Evolutionary conservation across 2,797 vertebrate species (phyloP).

Genomic region (Clarias platycephalus): DNA sequence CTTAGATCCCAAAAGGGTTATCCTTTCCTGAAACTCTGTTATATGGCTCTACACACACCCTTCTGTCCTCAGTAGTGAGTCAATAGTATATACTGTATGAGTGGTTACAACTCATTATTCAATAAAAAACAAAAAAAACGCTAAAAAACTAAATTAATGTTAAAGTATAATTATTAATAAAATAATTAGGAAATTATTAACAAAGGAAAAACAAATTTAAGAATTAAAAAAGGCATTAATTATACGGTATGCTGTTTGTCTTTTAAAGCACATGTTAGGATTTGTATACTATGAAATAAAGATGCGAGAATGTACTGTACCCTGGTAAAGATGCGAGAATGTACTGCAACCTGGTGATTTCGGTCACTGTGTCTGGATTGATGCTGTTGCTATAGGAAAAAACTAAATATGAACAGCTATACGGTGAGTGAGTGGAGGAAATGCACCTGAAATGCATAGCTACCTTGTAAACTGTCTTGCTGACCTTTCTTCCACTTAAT

Average conservation of each 20-base stretch:
- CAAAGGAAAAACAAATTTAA: neutral
- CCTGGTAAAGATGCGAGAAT: neutral
- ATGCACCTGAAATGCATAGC: conserved; percentile 31
- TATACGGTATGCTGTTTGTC: neutral
- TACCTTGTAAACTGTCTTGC: conserved; percentile 12
- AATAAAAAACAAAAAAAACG: too few species aligned
- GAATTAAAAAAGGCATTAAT: neutral
- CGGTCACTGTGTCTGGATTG: neutral
- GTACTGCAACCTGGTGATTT: neutral
- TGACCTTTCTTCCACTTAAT: conserved; percentile 51
- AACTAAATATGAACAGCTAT: conserved; percentile 20
- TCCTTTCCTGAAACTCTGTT: too few species aligned
- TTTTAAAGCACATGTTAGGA: neutral
- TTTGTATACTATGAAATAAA: neutral
- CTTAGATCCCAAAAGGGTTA: neutral
- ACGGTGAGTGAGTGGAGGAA: neutral
- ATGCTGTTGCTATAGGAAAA: conserved; percentile 27
- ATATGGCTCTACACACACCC: neutral
- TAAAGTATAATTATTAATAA: neutral
- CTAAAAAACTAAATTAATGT: neutral
- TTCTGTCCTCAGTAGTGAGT: neutral
- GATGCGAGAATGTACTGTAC: too few species aligned
- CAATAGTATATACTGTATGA: too few species aligned
- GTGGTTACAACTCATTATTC: neutral
- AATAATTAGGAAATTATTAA: neutral